Conservation (phyloP, 2,797 vertebrate species). For the Labroides dimidiatus region DNA sequence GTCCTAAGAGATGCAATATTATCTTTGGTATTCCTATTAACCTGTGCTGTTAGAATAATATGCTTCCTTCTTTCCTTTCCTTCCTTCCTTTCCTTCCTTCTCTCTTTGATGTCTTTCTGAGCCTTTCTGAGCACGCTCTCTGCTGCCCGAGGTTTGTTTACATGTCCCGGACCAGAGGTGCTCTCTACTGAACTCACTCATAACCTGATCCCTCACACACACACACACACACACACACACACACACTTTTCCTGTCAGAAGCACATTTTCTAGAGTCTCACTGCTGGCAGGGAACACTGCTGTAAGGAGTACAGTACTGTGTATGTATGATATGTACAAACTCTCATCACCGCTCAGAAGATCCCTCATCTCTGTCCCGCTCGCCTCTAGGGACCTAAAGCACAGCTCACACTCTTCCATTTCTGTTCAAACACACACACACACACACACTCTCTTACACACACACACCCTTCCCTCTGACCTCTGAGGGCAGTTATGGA, state of each 20-base stretch:
- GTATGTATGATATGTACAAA: conserved; percentile 40
- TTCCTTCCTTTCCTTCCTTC: conserved; percentile 43
- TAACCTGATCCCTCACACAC: conserved; percentile 27
- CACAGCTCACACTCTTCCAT: conserved; percentile 62
- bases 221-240: conserved; percentile 19
- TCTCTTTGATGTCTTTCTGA: conserved; percentile 75
- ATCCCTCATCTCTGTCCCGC: conserved; percentile 47
- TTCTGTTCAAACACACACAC: background rate
- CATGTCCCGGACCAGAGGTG: conserved; percentile 60
- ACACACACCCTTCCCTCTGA: conserved; percentile 28
- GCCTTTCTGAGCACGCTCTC: conserved; percentile 73
- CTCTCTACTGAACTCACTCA: conserved; percentile 53
- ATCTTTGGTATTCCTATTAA: conserved; percentile 81
- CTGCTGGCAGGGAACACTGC: conserved; percentile 76
- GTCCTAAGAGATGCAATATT: conserved; percentile 86
- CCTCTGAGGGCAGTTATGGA: conserved; percentile 5
- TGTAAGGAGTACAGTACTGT: conserved; percentile 56
- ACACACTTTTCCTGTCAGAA: conserved; percentile 68
- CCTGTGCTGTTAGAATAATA: conserved; percentile 76
- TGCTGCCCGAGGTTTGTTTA: conserved; percentile 64
- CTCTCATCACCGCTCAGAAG: conserved; percentile 44
- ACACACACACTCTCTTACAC: conserved; percentile 32
- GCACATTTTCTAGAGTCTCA: conserved; percentile 80
- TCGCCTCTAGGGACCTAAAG: conserved; percentile 67
- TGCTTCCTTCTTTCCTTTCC: conserved; percentile 71